Evolutionary conservation across 1,140 invertebrate species (phyloP).

Genomic region (Penaeus vannamei): DNA sequence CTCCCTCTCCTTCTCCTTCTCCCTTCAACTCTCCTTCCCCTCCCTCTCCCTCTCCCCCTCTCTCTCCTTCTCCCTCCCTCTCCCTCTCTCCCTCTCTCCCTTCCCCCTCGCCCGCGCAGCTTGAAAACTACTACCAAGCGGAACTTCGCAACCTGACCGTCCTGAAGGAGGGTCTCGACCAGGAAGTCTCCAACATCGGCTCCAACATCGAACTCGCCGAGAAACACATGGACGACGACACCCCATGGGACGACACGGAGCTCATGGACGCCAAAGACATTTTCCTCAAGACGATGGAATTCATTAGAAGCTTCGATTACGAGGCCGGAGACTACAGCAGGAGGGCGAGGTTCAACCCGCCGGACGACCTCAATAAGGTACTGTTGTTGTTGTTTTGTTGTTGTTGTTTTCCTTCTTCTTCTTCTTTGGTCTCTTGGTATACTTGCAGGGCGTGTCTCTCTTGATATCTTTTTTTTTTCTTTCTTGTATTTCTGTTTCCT

Average conservation of each 20-base stretch:
- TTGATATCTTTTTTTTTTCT: too few relatives aligned
- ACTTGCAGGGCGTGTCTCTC: too few relatives aligned
- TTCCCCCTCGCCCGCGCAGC: constrained; percentile 24
- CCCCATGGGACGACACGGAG: constrained; percentile 78
- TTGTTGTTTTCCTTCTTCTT: too few relatives aligned
- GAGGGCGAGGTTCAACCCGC: constrained; percentile 86
- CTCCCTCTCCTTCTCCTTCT: too few relatives aligned
- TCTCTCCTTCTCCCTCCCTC: neutral
- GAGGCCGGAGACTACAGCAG: constrained; percentile 87
- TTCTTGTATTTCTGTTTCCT: too few relatives aligned
- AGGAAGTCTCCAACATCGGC: constrained; percentile 92
- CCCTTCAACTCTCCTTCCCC: neutral
- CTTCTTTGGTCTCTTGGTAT: neutral
- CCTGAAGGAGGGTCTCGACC: constrained; percentile 92
- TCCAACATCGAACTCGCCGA: constrained; percentile 98
- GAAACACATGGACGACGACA: constrained; percentile 88
- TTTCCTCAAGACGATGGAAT: constrained; percentile 92
- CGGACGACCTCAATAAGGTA: constrained; percentile 84
- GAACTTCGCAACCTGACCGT: constrained; percentile 87
- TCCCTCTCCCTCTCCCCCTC: neutral
- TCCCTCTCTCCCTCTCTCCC: too few relatives aligned
- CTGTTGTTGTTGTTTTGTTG: neutral
- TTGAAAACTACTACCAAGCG: constrained; percentile 85
- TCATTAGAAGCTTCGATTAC: constrained; percentile 93
- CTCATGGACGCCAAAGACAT: constrained; percentile 95